These are phyloP conservation scores for Diachrysia chrysitis DNA, from an alignment of 2,888 invertebrate species.

Conservation along the genomic window DNA sequence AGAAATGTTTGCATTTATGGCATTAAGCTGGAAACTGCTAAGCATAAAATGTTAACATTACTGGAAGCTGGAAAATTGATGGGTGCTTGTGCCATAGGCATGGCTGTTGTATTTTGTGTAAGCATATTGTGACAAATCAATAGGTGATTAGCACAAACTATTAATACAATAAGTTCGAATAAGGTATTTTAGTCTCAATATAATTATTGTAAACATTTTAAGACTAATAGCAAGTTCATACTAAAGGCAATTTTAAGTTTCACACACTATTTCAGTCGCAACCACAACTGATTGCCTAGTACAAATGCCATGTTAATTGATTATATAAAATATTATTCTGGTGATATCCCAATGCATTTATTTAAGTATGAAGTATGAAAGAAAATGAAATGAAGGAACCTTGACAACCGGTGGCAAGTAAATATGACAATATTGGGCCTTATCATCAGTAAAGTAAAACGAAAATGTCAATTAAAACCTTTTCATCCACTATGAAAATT, in stretches of 20 bases:
- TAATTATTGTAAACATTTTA: not conserved
- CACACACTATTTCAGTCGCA: not conserved
- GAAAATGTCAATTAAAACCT: constrained; percentile 12
- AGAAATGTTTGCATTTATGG: constrained; percentile 61
- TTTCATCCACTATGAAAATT: constrained; percentile 39
- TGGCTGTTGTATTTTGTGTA: constrained; percentile 69
- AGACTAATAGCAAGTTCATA: not conserved
- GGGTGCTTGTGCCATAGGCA: constrained; percentile 65
- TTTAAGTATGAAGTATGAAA: constrained; percentile 3
- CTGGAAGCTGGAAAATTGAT: constrained; percentile 39
- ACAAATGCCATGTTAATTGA: constrained; percentile 25
- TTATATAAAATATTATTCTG: constrained; percentile 5
- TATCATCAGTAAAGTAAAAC: constrained; percentile 15
- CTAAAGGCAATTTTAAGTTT: not conserved
- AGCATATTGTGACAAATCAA: constrained; percentile 64
- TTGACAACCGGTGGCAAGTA: constrained; percentile 13
- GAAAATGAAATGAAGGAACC: constrained; percentile 24
- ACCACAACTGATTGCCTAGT: not conserved
- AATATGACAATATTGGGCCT: constrained; percentile 9
- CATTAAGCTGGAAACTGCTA: constrained; percentile 49
- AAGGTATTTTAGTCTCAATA: not conserved
- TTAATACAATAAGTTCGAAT: constrained; percentile 12
- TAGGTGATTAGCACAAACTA: constrained; percentile 61
- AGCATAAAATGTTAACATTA: constrained; percentile 58
- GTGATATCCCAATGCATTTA: constrained; percentile 14